Evolutionary conservation across 2,888 invertebrate species (phyloP).

Genomic region (Electrophaes corylata): DNA sequence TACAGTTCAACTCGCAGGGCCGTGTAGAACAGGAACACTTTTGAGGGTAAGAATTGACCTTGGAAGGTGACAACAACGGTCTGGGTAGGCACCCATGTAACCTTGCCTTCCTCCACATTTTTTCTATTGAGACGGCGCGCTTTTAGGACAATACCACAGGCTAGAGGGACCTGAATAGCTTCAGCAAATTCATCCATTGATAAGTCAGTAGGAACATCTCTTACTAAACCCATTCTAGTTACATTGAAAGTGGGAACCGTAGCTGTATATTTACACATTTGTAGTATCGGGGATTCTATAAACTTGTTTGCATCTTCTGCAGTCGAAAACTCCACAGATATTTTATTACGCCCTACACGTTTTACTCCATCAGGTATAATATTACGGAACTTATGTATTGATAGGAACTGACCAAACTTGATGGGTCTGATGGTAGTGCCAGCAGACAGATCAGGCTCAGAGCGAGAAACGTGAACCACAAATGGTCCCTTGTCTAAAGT

Average conservation of each 20-base stretch:
- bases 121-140: slow-evolving; percentile 10
- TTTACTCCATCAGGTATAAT: neutral
- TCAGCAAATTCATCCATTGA: slow-evolving; percentile 11
- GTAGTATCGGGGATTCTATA: neutral
- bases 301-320: slow-evolving; percentile 1
- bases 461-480: slow-evolving; percentile 7
- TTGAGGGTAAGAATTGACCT: no score
- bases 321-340: neutral
- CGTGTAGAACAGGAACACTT: no score
- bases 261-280: neutral
- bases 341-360: neutral
- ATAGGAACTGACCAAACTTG: slow-evolving; percentile 8
- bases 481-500: slow-evolving; percentile 1
- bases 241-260: neutral
- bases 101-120: no score
- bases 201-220: slow-evolving; percentile 2
- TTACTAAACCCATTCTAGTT: neutral
- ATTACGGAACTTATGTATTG: neutral
- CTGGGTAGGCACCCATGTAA: no score
- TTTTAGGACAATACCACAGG: slow-evolving; percentile 13
- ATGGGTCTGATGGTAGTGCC: slow-evolving; percentile 6
- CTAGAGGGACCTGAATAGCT: neutral
- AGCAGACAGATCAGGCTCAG: neutral
- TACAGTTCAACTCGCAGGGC: no score
- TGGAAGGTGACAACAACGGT: no score